A percentile compares a stretch with the other conserved stretches of the same genome.
phyloP scores from a whole-genome alignment of 2,888 invertebrate species.

The Lordiphosa fenestrarum region DNA sequence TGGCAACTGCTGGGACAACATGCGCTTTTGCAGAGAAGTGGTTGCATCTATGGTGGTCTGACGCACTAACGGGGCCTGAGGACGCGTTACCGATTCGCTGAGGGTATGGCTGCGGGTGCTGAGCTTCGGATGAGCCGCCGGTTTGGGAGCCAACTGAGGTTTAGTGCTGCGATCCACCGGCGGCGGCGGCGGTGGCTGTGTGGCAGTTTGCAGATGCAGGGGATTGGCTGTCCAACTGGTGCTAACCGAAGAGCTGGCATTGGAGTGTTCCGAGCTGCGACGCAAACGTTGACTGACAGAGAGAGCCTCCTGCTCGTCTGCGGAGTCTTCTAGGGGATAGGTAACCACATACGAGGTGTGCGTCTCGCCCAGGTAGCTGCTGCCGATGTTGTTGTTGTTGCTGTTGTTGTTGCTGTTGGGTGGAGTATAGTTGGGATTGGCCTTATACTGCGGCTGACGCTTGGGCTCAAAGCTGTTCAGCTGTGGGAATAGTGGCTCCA shows the following conservation, averaged over 20 bases:
- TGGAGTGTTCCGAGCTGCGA: slow-evolving; percentile 68
- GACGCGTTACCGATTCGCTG: slow-evolving; percentile 30
- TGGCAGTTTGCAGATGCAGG: slow-evolving; percentile 36
- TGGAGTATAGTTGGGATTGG: slow-evolving; percentile 33
- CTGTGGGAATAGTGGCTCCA: slow-evolving; percentile 77
- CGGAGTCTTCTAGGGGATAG: slow-evolving; percentile 68
- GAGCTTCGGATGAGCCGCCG: slow-evolving; percentile 29
- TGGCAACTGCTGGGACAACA: slow-evolving; percentile 54
- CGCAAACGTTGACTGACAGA: slow-evolving; percentile 38
- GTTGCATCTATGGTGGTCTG: slow-evolving; percentile 13
- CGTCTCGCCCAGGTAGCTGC: slow-evolving; percentile 59
- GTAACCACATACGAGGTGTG: slow-evolving; percentile 71
- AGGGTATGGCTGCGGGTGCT: slow-evolving; percentile 38
- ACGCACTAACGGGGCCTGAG: slow-evolving; percentile 17
- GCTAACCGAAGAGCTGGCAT: slow-evolving; percentile 56
- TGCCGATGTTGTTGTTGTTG: not conserved
- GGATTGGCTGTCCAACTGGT: slow-evolving; percentile 76
- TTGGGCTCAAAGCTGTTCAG: slow-evolving; percentile 68
- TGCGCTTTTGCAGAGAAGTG: slow-evolving; percentile 43
- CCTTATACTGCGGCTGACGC: slow-evolving; percentile 66
- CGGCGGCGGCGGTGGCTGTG: slow-evolving; percentile 26
- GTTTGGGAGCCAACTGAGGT: slow-evolving; percentile 44
- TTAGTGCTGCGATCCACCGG: slow-evolving; percentile 51
- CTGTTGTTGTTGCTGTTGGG: slow-evolving; percentile 9
- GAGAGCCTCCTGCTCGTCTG: slow-evolving; percentile 58